Conservation (phyloP, 2,888 invertebrate species). For the Drosophila subsilvestris region DNA sequence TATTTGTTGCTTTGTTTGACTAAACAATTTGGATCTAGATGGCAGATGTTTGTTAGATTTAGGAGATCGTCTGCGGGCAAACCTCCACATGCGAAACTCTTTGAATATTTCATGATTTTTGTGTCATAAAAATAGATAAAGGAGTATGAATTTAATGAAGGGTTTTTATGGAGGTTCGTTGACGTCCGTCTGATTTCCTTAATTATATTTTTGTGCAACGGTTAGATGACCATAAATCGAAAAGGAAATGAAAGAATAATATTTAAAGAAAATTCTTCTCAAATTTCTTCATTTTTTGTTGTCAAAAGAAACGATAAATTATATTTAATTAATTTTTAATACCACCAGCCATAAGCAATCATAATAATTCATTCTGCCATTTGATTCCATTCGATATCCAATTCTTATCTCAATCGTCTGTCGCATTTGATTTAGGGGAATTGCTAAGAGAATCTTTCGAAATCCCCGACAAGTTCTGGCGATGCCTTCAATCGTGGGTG, state of each 20-base stretch:
- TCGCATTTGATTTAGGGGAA: conserved; percentile 37
- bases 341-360: background rate
- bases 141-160: too few species aligned
- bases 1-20: background rate
- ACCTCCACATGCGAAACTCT: background rate
- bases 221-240: background rate
- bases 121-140: too few species aligned
- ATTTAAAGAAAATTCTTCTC: background rate
- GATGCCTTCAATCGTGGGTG: conserved; percentile 20
- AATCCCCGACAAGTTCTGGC: conserved; percentile 28
- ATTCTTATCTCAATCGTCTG: conserved; percentile 43
- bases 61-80: too few species aligned
- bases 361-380: conserved; percentile 14
- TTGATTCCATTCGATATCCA: background rate
- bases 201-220: too few species aligned
- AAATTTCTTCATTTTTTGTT: background rate
- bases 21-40: background rate
- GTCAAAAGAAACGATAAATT: background rate
- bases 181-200: too few species aligned
- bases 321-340: background rate
- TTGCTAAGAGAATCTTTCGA: conserved; percentile 23
- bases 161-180: too few species aligned
- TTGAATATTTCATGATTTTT: background rate
- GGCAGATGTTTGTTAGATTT: background rate
- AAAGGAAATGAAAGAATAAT: background rate